These are phyloP conservation scores for Unio delphinus DNA, from an alignment of 2,888 invertebrate species.

Conservation along the genomic window DNA sequence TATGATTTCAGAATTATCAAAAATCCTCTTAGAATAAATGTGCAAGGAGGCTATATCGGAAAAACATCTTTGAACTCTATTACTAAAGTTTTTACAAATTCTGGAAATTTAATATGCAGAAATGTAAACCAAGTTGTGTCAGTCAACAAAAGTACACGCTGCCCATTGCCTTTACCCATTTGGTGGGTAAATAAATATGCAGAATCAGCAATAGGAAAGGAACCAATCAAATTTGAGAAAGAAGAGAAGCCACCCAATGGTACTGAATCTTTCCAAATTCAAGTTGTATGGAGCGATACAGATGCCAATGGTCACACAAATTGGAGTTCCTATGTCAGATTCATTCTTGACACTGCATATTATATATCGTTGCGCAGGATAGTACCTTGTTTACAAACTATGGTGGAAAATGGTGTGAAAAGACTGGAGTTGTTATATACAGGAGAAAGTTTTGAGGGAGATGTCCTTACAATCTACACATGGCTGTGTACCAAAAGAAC, in stretches of 20 bases:
- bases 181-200: constrained; percentile 63
- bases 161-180: constrained; percentile 54
- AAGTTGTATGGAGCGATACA: constrained; percentile 49
- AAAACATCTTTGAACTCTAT: constrained; percentile 43
- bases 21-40: constrained; percentile 35
- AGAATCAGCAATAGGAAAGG: constrained; percentile 21
- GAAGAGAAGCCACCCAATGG: constrained; percentile 35
- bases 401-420: constrained; percentile 43
- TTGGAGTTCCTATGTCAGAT: constrained; percentile 50
- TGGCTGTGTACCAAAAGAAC: constrained; percentile 45
- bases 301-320: constrained; percentile 54
- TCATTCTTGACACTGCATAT: constrained; percentile 45
- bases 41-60: constrained; percentile 46
- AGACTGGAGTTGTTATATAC: constrained; percentile 51
- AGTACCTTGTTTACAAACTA: constrained; percentile 17
- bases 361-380: constrained; percentile 10
- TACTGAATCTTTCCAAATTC: constrained; percentile 21
- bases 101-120: constrained; percentile 24
- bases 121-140: constrained; percentile 56
- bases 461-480: constrained; percentile 43
- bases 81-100: constrained; percentile 26
- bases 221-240: constrained; percentile 42
- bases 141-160: constrained; percentile 54
- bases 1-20: constrained; percentile 37
- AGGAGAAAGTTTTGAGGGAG: constrained; percentile 59